Base-by-base conservation (phyloP, 2,888 invertebrate genomes). In the Sicus ferrugineus region DNA sequence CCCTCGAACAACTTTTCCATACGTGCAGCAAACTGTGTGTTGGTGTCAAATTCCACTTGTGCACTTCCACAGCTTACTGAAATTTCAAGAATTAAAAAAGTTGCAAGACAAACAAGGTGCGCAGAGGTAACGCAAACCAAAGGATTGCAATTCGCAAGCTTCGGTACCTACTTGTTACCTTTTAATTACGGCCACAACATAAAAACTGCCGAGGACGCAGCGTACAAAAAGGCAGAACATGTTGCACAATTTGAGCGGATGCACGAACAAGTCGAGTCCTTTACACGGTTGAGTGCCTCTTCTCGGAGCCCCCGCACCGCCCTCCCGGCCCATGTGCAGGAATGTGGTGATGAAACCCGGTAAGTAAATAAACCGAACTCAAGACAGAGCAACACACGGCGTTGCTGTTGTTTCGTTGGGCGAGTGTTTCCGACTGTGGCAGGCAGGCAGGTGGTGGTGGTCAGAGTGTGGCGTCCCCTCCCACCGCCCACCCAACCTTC, bases 281-380 rank as follows among this genome's bases (percentile, higher is more conserved):
- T 54, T 28, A 31, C 2, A 19, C 11, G 58, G 34, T 26, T 9
- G 59, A 16, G 54, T 1, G 19, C 1, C 21, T 59, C n/a, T 30
- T 7, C n/a, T 14, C 4, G 50, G 21, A 21, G n/a, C 23, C 9
- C 19, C 19, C 5, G 1, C 1, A 21, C 50, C 23, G 19, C n/a
- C 19, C 31, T 34, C 21, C 34, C 23, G 34, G 34, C 59, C 34
- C 59, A 34, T 59, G 34, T 59, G 31, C 34, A 28, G 28, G n/a
- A 62, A 62, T 28, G 28, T 26, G 62, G n/a, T n/a, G n/a, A n/a
- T n/a, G n/a, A 28, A 46, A 48, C 62, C 62, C 28, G 48, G 26
- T 62, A 62, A 62, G 62, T 46, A 62, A 62, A 62, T 62, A 62
- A 62, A 46, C 48, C 46, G 6, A 48, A 46, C 42, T 48, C n/a